Base-by-base conservation (phyloP, 2,797 vertebrate species). In the Crocodylus rhombifer region DNA sequence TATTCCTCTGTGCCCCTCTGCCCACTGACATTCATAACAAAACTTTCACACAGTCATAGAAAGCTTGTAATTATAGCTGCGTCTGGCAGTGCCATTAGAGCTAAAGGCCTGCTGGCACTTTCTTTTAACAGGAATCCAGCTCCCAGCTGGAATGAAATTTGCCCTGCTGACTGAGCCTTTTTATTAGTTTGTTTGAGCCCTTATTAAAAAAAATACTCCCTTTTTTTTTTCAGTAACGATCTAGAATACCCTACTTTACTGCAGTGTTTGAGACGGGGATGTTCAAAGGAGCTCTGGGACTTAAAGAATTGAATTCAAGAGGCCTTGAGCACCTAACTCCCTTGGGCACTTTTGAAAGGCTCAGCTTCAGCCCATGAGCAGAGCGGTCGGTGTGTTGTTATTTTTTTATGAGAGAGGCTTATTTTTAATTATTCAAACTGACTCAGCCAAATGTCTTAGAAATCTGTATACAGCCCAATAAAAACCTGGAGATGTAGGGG, bases 61-160 rank as follows among this genome's bases (percentile, higher is more conserved):
- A 82, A 82, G 89, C 94, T 92, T 56, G 1, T 95, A 95, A 96
- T 96, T 96, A 95, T 12, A 93, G 95, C 95, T 5, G 10, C 63
- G 89, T 67, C 96, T 95, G 92, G 26, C 51, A 88, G 86, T 97
- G 95, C 95, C 96, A 96, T 83, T 95, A 95, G 89, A 95, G 94
- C 93, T 92, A 89, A 92, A 92, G 96, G 80, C 94, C 94, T 93
- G 93, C 95, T 95, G 96, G 96, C 94, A 96, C 90, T 95, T 94
- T 76, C 94, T 63, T 92, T 95, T 92, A 91, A 93, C 89, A 61
- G 94, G 92, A 95, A 95, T 94, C 93, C 93, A 92, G 90, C 86
- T 96, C 95, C 91, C 94, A 96, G 93, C 96, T 97, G 96, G 94
- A 96, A 80, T 80, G 92, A 97, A 95, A 95, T 94, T 88, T 94